Evolutionary conservation across 2,797 vertebrate genomes (phyloP).

Genomic region (Malurus leucopterus): DNA sequence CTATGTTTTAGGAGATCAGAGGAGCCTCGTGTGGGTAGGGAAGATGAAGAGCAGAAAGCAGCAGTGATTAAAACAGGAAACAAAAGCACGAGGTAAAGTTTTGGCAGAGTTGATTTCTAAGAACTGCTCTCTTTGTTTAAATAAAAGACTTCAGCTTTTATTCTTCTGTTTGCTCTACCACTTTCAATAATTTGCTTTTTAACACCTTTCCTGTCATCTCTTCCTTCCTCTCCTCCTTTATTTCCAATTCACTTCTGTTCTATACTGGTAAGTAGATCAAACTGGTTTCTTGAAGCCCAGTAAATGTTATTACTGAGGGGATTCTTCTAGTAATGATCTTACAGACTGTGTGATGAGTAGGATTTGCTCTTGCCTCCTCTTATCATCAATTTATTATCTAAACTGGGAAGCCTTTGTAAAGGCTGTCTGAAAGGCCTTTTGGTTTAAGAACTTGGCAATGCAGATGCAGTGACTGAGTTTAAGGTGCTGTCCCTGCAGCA

Average conservation of each 20-base stretch:
- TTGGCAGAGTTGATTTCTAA: background rate
- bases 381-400: background rate
- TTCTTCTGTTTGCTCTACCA: background rate
- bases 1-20: background rate
- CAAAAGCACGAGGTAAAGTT: background rate
- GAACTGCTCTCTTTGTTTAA: background rate
- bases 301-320: background rate
- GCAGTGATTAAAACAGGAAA: background rate
- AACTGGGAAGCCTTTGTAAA: background rate
- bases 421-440: background rate
- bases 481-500: background rate
- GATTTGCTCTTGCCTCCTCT: slow-evolving; percentile 1
- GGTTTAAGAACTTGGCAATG: background rate
- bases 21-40: background rate
- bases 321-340: background rate
- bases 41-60: background rate
- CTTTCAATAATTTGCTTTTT: background rate
- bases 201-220: background rate
- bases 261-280: background rate
- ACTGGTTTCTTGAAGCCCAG: background rate
- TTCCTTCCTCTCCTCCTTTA: background rate
- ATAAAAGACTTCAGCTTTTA: background rate
- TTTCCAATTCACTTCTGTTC: background rate
- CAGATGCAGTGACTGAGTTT: background rate
- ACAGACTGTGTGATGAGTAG: background rate